These are phyloP conservation scores for Yponomeuta sedellus DNA, from an alignment of 2,888 invertebrate genomes.

Conservation along the genomic window DNA sequence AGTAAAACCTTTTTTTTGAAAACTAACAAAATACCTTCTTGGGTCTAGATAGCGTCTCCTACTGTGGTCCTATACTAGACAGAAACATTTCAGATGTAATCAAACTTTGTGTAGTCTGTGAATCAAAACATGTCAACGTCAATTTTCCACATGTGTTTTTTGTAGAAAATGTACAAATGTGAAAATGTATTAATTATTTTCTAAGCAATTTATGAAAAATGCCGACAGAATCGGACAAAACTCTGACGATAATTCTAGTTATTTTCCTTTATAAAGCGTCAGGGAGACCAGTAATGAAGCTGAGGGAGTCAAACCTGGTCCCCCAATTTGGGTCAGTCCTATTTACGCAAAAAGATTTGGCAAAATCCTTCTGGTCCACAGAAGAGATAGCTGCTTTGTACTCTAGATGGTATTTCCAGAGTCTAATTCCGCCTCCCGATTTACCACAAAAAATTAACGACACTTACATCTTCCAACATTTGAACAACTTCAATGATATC, in stretches of 20 bases:
- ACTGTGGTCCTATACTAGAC: no score
- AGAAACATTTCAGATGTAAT: no score
- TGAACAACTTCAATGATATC: slow-evolving; percentile 42
- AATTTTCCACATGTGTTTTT: slow-evolving; percentile 37
- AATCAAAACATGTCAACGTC: slow-evolving; percentile 23
- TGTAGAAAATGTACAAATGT: slow-evolving; percentile 34
- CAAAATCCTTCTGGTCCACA: slow-evolving; percentile 39
- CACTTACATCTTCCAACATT: slow-evolving; percentile 36
- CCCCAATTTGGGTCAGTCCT: slow-evolving; percentile 53
- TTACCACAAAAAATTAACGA: slow-evolving; percentile 37
- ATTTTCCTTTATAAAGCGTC: slow-evolving; percentile 24
- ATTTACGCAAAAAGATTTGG: slow-evolving; percentile 37
- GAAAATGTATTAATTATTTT: no score
- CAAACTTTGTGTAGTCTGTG: no score
- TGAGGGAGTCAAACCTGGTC: neutral
- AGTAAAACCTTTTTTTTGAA: no score
- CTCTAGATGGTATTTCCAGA: slow-evolving; percentile 49
- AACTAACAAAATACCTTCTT: no score
- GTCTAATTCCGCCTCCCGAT: slow-evolving; percentile 40
- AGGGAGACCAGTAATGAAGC: slow-evolving; percentile 8
- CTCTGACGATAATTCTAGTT: slow-evolving; percentile 28
- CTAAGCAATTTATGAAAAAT: slow-evolving; percentile 34
- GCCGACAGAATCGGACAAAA: slow-evolving; percentile 21
- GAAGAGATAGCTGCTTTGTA: slow-evolving; percentile 38
- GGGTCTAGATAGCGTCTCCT: no score